Percentiles rank a stretch among this genome's conserved stretches.
Conservation (phyloP, 1,140 invertebrate species). For the Nomia melanderi region DNA sequence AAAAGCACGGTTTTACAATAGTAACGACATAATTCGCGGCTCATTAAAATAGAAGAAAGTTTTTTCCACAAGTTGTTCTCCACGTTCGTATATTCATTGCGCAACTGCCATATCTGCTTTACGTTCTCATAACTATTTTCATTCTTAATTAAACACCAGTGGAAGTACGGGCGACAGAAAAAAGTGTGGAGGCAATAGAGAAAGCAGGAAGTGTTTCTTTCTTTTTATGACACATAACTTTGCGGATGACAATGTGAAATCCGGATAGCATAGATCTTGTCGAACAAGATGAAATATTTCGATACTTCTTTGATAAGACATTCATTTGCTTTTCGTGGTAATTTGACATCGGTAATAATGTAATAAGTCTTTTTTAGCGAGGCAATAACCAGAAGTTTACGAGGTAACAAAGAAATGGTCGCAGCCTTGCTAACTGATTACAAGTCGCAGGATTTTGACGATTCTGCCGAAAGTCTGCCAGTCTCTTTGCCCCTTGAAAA, state of each 20-base stretch:
- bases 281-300: no score
- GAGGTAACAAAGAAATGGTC: slow-evolving; percentile 86
- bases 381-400: slow-evolving; percentile 88
- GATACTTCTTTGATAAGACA: no score
- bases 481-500: slow-evolving; percentile 57
- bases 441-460: slow-evolving; percentile 70
- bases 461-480: slow-evolving; percentile 51
- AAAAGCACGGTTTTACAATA: neutral
- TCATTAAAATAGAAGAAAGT: slow-evolving; percentile 26
- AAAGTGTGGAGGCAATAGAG: neutral
- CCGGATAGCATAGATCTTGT: no score
- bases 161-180: neutral
- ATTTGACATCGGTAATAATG: neutral
- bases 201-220: slow-evolving; percentile 17
- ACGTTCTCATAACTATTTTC: slow-evolving; percentile 7
- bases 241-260: neutral
- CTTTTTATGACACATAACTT: neutral
- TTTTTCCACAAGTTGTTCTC: neutral
- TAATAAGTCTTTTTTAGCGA: slow-evolving; percentile 81
- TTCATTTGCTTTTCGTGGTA: no score
- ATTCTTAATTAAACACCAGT: neutral
- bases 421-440: slow-evolving; percentile 87
- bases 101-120: neutral
- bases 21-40: slow-evolving; percentile 7
- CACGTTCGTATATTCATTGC: neutral